Base-by-base conservation (phyloP, 2,888 invertebrate genomes). In the Hirudinaria manillensis region DNA sequence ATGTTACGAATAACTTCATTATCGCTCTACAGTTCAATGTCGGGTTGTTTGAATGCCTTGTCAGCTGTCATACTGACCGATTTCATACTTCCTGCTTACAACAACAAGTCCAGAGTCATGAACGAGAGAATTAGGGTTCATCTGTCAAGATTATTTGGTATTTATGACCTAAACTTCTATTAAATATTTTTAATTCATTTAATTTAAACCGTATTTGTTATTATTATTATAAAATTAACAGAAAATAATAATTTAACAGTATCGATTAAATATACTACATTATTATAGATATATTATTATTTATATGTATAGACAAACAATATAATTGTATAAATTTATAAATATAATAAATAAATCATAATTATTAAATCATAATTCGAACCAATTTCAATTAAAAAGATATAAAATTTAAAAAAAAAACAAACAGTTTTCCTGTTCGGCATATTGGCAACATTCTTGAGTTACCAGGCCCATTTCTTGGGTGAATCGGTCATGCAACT, bases 41-140 rank as follows among this genome's bases (percentile, higher is more conserved):
- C 94, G 0, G 92, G 94, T 36, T 94, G 94, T 0, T 86, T 95
- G 76, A 95, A 94, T 83, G 94, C 94, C 0, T 86, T 96, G 77
- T 91, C 95, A 0, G 94, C 95, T 2, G 91, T 94, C 45, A 91
- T 92, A 1, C 90, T 93, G 82, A 92, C 94, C 85, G 96, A 96
- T 85, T 88, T 94, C 77, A 88, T 93, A 0, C 89, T 89, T 34
- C 91, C 92, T 21, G 88, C 78, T 3, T 89, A 91, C 76, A 89
- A 92, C 78, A 55, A 21, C 29, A 4, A 24, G 21, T 55, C 45
- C 19, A 65, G 56, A 24, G 45, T 13, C 16, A 55, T 77, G 51
- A 45, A 38, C 24, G 77, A 77, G 27, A 72, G 38, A 65, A 7
- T 53, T 16, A 77, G 75, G 21, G 66, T 65, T 34, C 45, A 72